A percentile compares a stretch with the other conserved stretches of the same genome.
Evolutionary conservation across 2,113 vertebrate genomes (phyloP).

Genomic region (Accipiter virgatus): DNA sequence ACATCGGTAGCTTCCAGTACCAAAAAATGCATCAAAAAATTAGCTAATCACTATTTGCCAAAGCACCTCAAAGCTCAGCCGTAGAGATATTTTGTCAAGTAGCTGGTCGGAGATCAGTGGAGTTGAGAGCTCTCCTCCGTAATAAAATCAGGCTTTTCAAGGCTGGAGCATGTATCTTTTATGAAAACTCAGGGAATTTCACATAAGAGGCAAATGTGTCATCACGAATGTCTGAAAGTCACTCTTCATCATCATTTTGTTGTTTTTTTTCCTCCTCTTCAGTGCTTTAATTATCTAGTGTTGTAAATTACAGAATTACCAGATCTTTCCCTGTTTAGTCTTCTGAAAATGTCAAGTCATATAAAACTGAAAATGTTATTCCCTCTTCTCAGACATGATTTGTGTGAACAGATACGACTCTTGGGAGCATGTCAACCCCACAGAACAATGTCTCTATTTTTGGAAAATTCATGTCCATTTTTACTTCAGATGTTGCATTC

Average conservation of each 20-base stretch:
- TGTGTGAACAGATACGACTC: not conserved
- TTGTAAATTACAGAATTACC: not conserved
- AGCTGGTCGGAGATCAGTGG: not conserved
- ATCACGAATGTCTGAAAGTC: not conserved
- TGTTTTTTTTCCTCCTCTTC: not conserved
- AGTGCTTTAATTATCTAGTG: not conserved
- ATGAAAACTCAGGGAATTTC: not conserved
- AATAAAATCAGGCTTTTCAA: not conserved
- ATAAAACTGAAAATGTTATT: not conserved
- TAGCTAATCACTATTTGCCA: not conserved
- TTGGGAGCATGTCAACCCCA: not conserved
- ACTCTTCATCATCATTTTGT: not conserved
- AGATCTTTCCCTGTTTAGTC: not conserved
- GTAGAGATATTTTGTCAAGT: not conserved
- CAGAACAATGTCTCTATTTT: not conserved
- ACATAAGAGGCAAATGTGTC: not conserved
- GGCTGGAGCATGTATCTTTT: not conserved
- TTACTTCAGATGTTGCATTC: not conserved
- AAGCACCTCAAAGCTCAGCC: not conserved
- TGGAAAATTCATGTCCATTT: not conserved
- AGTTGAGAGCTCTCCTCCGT: not conserved
- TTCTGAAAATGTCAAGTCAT: not conserved
- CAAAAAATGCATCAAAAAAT: not conserved
- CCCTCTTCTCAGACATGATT: not conserved
- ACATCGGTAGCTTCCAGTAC: not conserved